Percentiles rank a stretch among this genome's conserved stretches.
These are phyloP conservation scores for Nerophis ophidion DNA, from an alignment of 2,113 vertebrate species.

Conservation along the genomic window DNA sequence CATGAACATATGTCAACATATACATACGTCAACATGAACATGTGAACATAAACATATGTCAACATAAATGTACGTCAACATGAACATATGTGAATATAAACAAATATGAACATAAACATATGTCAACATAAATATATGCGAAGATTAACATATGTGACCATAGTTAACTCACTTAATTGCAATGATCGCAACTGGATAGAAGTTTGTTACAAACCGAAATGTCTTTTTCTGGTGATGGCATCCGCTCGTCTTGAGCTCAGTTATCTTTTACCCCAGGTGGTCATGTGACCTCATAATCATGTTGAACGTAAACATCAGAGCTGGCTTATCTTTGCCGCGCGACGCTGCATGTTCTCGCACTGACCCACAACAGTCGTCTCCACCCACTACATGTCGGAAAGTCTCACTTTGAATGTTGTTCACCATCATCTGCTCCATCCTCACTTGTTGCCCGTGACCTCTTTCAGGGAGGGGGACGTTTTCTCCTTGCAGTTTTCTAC, in stretches of 20 bases:
- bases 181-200: no score
- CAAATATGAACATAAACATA: no score
- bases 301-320: slow-evolving; percentile 59
- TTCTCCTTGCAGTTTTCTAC: slow-evolving; percentile 18
- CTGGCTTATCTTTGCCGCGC: slow-evolving; percentile 56
- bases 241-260: background rate
- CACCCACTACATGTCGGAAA: background rate
- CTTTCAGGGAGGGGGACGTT: slow-evolving; percentile 15
- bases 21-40: no score
- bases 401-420: background rate
- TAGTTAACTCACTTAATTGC: no score
- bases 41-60: no score
- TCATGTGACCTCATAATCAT: slow-evolving; percentile 18
- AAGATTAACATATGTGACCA: no score
- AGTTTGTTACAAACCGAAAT: no score
- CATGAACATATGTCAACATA: no score
- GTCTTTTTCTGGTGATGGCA: no score
- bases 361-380: slow-evolving; percentile 33
- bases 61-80: no score
- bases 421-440: slow-evolving; percentile 25
- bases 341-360: slow-evolving; percentile 41
- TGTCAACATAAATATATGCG: no score
- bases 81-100: no score
- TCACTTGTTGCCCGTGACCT: slow-evolving; percentile 6
- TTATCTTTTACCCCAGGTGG: slow-evolving; percentile 33